phyloP scores from a whole-genome alignment of 2,113 vertebrate genomes.

The Oryzias celebensis region DNA sequence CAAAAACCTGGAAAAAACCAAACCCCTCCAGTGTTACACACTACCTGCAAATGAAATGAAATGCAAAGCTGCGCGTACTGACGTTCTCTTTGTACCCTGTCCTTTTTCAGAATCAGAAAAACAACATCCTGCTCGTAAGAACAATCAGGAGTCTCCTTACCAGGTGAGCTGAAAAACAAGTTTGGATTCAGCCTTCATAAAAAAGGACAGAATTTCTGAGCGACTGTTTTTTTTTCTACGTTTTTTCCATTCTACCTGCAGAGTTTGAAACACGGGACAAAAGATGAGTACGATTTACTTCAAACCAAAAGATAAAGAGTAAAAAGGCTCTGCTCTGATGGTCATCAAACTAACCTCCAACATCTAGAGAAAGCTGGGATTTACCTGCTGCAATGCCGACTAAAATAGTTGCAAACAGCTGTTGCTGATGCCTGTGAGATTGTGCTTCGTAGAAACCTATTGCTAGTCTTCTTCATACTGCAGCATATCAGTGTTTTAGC shows the following conservation, averaged over 20 bases:
- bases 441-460: no score
- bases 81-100: neutral
- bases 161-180: conserved; percentile 35
- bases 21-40: no score
- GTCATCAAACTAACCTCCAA: neutral
- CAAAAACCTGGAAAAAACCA: no score
- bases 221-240: neutral
- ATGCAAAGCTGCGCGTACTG: neutral
- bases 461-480: no score
- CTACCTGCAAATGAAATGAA: no score
- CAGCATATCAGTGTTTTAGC: no score
- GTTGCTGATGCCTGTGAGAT: no score
- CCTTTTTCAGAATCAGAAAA: conserved; percentile 31
- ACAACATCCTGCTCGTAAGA: conserved; percentile 14
- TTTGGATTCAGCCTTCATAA: neutral
- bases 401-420: no score
- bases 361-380: neutral
- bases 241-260: neutral
- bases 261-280: neutral
- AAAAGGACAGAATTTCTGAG: neutral
- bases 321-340: neutral
- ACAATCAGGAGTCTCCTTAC: conserved; percentile 3
- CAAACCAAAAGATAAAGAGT: neutral
- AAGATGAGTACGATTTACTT: neutral
- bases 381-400: no score